These are phyloP conservation scores for Cheilosia variabilis DNA, from an alignment of 2,888 invertebrate species.

Conservation along the genomic window DNA sequence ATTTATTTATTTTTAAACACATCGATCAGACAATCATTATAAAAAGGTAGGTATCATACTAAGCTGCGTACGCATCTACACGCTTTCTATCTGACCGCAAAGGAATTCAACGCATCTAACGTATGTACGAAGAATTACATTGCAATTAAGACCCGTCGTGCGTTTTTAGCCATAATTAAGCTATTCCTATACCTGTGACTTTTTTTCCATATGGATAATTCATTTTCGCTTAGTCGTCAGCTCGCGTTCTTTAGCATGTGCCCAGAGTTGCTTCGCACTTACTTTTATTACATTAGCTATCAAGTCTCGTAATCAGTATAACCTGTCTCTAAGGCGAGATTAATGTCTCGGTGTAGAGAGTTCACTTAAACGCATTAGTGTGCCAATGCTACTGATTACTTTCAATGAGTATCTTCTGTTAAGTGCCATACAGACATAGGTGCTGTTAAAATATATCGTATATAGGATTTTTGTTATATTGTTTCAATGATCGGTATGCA, in stretches of 20 bases:
- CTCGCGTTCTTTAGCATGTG: conserved; percentile 34
- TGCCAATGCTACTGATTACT: background rate
- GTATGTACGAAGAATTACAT: background rate
- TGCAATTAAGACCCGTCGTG: conserved; percentile 27
- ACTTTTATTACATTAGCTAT: background rate
- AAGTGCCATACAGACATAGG: background rate
- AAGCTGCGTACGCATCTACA: background rate
- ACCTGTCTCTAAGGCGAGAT: conserved; percentile 7
- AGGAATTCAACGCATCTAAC: background rate
- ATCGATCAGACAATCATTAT: too few species aligned
- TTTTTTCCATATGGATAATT: conserved; percentile 14
- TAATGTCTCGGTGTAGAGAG: conserved; percentile 6
- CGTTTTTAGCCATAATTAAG: background rate
- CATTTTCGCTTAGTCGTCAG: conserved; percentile 25
- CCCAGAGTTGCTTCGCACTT: background rate
- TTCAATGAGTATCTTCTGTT: background rate
- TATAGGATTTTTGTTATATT: too few species aligned
- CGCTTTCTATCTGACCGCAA: background rate
- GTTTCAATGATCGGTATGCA: too few species aligned
- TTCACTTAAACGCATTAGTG: background rate
- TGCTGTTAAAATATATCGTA: too few species aligned
- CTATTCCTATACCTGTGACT: too few species aligned
- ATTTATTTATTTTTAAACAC: too few species aligned
- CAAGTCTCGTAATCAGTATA: background rate
- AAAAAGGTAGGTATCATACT: background rate